phyloP scores from a whole-genome alignment of 2,113 vertebrate genomes.

The Sorex fumeus region DNA sequence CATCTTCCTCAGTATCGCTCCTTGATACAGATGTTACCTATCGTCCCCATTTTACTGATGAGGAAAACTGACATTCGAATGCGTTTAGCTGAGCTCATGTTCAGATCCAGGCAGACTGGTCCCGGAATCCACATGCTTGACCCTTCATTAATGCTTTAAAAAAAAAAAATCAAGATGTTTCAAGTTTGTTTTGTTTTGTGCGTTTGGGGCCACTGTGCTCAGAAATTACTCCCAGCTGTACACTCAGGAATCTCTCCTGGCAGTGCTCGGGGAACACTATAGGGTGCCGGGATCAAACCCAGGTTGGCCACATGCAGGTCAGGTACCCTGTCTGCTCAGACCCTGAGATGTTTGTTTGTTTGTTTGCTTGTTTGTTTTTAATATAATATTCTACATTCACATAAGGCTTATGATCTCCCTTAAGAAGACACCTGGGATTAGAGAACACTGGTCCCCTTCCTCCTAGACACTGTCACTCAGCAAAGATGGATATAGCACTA shows the following conservation, averaged over 20 bases:
- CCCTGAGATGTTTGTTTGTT: background rate
- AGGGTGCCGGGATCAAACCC: too few species aligned
- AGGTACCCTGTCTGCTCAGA: too few species aligned
- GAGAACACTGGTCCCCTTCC: background rate
- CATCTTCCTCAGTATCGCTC: background rate
- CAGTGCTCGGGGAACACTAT: too few species aligned
- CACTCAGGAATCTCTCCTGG: too few species aligned
- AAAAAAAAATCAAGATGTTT: background rate
- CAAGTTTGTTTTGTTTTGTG: too few species aligned
- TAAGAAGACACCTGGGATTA: background rate
- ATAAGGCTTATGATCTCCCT: background rate
- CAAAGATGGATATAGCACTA: background rate
- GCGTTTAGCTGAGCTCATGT: background rate
- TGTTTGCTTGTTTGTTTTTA: background rate
- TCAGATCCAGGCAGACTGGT: background rate
- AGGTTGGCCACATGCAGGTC: too few species aligned
- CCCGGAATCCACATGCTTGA: background rate
- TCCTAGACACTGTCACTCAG: background rate
- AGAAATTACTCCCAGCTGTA: too few species aligned
- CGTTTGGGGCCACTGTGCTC: too few species aligned
- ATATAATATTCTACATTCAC: background rate
- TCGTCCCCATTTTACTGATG: background rate
- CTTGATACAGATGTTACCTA: background rate
- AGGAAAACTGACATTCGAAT: conserved; percentile 7
- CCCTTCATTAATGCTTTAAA: background rate